Conservation (phyloP, 2,113 vertebrate genomes). For the Bolborhynchus lineola region DNA sequence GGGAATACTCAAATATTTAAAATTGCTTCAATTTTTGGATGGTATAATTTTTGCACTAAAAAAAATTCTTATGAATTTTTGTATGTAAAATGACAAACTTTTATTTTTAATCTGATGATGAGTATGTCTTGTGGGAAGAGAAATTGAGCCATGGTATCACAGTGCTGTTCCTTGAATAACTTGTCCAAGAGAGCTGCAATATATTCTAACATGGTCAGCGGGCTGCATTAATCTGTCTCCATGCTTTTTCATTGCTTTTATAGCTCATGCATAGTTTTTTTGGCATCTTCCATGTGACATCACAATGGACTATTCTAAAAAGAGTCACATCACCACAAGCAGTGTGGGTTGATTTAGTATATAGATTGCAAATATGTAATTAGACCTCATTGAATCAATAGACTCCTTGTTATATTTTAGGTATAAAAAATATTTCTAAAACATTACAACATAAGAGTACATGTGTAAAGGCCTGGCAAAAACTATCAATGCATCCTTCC, state of each 20-base stretch:
- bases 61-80: neutral
- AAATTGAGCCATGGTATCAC: neutral
- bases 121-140: neutral
- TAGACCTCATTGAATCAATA: neutral
- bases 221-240: neutral
- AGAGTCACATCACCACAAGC: neutral
- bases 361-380: neutral
- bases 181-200: neutral
- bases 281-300: neutral
- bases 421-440: neutral
- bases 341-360: neutral
- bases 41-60: neutral
- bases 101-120: neutral
- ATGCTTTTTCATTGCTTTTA: neutral
- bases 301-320: neutral
- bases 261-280: neutral
- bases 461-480: neutral
- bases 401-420: neutral
- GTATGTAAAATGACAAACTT: neutral
- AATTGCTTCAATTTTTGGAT: neutral
- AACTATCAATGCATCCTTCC: neutral
- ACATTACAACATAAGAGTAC: neutral
- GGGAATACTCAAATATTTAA: neutral
- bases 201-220: neutral
- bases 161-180: neutral